Evolutionary conservation across 2,797 vertebrate species (phyloP).

Genomic region (Hydrocynus forskahlii): DNA sequence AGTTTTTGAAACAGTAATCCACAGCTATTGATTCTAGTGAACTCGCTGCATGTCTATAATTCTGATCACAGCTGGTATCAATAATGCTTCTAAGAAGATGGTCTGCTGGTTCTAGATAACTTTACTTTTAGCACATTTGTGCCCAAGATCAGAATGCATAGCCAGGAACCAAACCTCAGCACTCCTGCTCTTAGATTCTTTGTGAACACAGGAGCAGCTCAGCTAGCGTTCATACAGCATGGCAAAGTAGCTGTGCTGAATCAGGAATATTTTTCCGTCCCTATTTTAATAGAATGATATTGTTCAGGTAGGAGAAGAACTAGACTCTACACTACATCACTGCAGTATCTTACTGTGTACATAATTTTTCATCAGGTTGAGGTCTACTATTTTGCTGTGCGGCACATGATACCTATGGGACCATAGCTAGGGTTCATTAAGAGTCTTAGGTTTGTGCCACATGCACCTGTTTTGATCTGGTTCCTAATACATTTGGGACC

Average conservation of each 20-base stretch:
- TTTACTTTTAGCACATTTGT: slow-evolving; percentile 23
- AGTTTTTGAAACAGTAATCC: neutral
- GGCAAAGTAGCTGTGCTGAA: slow-evolving; percentile 20
- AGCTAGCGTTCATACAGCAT: slow-evolving; percentile 15
- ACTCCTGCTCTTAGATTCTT: slow-evolving; percentile 26
- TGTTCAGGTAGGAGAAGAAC: neutral
- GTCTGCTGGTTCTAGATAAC: slow-evolving; percentile 1
- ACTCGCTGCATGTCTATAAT: neutral
- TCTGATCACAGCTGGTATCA: neutral
- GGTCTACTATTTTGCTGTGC: neutral
- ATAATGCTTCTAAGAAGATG: neutral
- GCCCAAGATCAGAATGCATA: slow-evolving; percentile 21
- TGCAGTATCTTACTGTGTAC: neutral
- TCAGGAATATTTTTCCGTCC: slow-evolving; percentile 1
- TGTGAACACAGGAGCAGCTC: slow-evolving; percentile 22
- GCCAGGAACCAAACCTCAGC: neutral
- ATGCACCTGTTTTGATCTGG: slow-evolving; percentile 26
- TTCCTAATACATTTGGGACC: slow-evolving; percentile 20
- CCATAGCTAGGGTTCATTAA: neutral
- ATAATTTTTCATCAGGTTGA: neutral
- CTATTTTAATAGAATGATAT: slow-evolving; percentile 27
- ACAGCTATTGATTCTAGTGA: neutral
- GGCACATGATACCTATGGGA: slow-evolving; percentile 1
- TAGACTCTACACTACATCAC: neutral
- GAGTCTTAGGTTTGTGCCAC: neutral